Percentiles rank a stretch among this genome's conserved stretches.
Conservation (phyloP, 2,113 vertebrate species). For the Rhinopomastus cyanomelas region DNA sequence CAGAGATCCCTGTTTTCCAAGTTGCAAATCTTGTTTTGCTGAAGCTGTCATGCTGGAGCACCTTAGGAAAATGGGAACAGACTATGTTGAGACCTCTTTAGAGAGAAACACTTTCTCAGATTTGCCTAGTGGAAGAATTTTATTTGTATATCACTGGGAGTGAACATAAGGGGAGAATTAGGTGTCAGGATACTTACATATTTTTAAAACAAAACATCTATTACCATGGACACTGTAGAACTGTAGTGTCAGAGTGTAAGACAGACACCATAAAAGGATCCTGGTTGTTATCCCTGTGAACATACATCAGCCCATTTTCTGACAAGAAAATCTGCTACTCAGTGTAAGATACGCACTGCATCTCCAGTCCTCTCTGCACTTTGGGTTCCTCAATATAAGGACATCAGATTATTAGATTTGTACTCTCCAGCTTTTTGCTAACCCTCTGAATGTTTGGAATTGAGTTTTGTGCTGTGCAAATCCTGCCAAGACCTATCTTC, state of each 20-base stretch:
- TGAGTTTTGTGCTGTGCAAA: background rate
- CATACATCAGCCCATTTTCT: background rate
- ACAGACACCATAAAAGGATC: background rate
- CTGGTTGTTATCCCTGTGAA: background rate
- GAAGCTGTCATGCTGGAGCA: background rate
- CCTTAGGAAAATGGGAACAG: background rate
- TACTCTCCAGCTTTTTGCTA: no score
- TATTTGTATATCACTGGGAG: background rate
- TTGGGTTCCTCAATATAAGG: fast-evolving
- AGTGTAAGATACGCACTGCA: background rate
- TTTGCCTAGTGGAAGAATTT: background rate
- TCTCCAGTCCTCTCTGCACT: background rate
- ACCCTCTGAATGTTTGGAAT: background rate
- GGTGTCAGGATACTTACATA: background rate
- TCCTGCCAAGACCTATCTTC: background rate
- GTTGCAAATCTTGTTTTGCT: background rate
- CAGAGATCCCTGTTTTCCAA: background rate
- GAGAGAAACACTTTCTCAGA: background rate
- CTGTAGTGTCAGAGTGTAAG: background rate
- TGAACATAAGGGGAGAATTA: background rate
- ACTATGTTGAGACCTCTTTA: background rate
- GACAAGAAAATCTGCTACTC: background rate
- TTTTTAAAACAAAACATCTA: background rate
- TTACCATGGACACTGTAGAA: background rate
- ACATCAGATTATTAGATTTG: background rate